Evolutionary conservation across 1,140 invertebrate genomes (phyloP).

Genomic region (Papilio polyxenes): DNA sequence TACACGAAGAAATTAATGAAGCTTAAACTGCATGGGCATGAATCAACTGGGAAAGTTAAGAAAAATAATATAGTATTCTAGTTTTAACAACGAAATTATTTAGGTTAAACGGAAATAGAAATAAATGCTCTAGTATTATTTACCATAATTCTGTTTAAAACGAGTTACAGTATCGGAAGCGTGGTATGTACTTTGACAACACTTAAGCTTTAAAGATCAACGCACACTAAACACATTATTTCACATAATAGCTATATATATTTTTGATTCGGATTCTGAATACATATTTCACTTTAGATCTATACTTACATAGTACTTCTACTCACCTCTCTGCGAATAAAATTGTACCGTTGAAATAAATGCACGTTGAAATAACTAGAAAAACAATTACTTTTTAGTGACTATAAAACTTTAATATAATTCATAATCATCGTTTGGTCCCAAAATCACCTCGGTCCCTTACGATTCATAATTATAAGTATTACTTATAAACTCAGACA

Average conservation of each 20-base stretch:
- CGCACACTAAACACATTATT: conserved; percentile 35
- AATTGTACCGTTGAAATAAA: background rate
- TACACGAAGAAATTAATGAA: background rate
- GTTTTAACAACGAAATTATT: background rate
- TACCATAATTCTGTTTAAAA: conserved; percentile 48
- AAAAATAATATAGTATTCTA: background rate
- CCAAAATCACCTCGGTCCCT: no score
- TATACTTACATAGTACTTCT: no score
- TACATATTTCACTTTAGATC: no score
- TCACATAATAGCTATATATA: background rate
- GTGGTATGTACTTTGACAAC: conserved; percentile 26
- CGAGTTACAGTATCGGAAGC: conserved; percentile 46
- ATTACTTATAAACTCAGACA: no score
- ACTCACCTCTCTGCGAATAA: background rate
- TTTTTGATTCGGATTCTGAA: no score
- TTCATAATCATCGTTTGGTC: no score
- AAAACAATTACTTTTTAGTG: background rate
- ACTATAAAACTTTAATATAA: background rate
- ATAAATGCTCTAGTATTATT: conserved; percentile 26
- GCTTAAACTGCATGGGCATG: background rate
- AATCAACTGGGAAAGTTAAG: background rate
- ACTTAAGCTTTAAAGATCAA: conserved; percentile 40
- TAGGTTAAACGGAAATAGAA: conserved; percentile 24
- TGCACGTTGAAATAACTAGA: background rate
- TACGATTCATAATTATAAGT: no score